Conservation (phyloP, 2,888 invertebrate genomes). For the Flabesymbios commensalis region DNA sequence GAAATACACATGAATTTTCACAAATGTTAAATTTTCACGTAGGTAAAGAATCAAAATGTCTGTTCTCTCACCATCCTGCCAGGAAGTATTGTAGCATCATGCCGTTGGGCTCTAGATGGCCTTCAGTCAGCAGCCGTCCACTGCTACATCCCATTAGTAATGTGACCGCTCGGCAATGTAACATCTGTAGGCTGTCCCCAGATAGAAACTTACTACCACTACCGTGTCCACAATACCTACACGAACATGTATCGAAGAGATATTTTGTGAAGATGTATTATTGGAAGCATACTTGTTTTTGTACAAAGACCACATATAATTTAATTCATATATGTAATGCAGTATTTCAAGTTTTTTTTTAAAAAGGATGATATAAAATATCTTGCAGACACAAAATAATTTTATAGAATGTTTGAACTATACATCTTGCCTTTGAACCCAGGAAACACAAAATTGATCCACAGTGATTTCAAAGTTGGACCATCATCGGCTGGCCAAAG, state of each 20-base stretch:
- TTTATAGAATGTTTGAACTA: too few species aligned
- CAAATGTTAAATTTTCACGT: not conserved
- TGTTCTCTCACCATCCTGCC: conserved; percentile 67
- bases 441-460: too few species aligned
- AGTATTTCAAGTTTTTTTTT: too few species aligned
- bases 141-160: conserved; percentile 77
- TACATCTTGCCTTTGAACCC: too few species aligned
- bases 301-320: too few species aligned
- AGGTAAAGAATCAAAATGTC: not conserved
- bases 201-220: conserved; percentile 72
- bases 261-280: not conserved
- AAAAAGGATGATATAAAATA: too few species aligned
- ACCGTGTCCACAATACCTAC: conserved; percentile 78
- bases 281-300: not conserved
- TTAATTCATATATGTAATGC: too few species aligned
- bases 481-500: too few species aligned
- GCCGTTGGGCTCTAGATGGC: conserved; percentile 68
- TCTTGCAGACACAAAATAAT: too few species aligned
- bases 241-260: not conserved
- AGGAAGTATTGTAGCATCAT: conserved; percentile 70
- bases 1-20: not conserved
- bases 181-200: conserved; percentile 66
- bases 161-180: conserved; percentile 66
- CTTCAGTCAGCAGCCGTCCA: conserved; percentile 65
- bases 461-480: too few species aligned